Conservation (phyloP, 2,888 invertebrate species). For the Pseudococcus longispinus region DNA sequence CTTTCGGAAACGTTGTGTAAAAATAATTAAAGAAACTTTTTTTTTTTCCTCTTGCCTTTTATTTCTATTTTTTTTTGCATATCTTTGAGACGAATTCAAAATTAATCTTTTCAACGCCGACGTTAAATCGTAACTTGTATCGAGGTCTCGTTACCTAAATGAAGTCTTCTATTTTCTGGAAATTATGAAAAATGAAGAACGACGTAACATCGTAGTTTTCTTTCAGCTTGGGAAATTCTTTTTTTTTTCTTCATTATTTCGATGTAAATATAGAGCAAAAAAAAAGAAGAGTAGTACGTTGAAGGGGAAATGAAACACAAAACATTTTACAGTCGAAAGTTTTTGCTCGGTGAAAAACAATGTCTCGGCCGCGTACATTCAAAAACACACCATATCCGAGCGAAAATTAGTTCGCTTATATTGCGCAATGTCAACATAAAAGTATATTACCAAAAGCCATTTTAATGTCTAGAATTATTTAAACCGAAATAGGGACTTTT, state of each 20-base stretch:
- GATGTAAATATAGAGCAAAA: too few species aligned
- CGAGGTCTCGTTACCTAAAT: neutral
- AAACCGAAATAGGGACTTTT: neutral
- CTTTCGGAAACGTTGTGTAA: conserved; percentile 25
- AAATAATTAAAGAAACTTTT: conserved; percentile 35
- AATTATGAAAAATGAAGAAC: neutral
- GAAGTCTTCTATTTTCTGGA: neutral
- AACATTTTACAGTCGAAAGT: neutral
- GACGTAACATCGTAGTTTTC: neutral
- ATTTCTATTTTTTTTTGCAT: neutral
- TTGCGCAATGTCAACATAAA: neutral
- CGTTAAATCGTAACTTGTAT: neutral
- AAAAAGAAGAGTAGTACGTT: neutral
- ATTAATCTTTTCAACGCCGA: neutral
- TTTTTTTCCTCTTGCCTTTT: neutral
- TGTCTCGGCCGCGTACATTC: neutral
- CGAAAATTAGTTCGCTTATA: conserved; percentile 3
- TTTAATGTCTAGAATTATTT: conserved; percentile 1
- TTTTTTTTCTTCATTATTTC: neutral
- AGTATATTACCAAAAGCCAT: conserved; percentile 4
- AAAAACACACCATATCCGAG: neutral
- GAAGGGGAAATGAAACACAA: neutral
- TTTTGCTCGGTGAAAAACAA: neutral
- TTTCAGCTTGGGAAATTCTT: neutral
- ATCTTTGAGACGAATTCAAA: neutral